Base-by-base conservation (phyloP, 2,888 invertebrate species). In the Rotaria socialis region DNA sequence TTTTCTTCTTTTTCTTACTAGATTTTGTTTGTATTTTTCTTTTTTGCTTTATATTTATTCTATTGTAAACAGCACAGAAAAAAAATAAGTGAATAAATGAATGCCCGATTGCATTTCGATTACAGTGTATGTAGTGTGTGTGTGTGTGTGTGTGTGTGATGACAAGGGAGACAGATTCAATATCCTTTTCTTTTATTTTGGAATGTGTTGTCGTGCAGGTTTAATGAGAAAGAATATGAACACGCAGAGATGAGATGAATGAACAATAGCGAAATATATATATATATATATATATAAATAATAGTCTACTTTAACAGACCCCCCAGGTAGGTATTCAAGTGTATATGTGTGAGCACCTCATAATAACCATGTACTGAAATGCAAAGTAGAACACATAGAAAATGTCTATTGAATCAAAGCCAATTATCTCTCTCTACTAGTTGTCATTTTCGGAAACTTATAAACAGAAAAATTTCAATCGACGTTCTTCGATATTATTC, bases 291-390 rank as follows among this genome's bases (percentile, higher is more conserved):
- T n/a, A n/a, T n/a, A n/a, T 35, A 67, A 67, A 67, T 27, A 27
- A 67, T 67, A 67, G 67, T 67, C 67, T 67, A 27, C 35, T 67
- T 67, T 67, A 67, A 67, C 67, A 35, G 67, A 35, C 35, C 67
- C 67, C 67, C 67, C 27, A 67, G 67, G 67, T 67, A 35, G 27
- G 67, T 67, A 67, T 67, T 67, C 27, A 67, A 67, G 67, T 67
- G 67, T 67, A 67, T 67, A 67, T 67, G 35, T 67, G 67, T 67
- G 67, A 67, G 67, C 67, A 67, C 67, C 67, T 67, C 67, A 67
- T 67, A 67, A 35, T 27, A 67, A 67, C 35, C 67, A 67, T 67
- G 67, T 67, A 14, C 14, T 67, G 27, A 27, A 67, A 67, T 67
- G 14, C 67, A 27, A 67, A 35, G 67, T 35, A 35, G 14, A 35